Evolutionary conservation across 2,113 vertebrate genomes (phyloP), one percentile per base, ranked within the genome.

Genomic region (Pomatostomus ruficeps): DNA sequence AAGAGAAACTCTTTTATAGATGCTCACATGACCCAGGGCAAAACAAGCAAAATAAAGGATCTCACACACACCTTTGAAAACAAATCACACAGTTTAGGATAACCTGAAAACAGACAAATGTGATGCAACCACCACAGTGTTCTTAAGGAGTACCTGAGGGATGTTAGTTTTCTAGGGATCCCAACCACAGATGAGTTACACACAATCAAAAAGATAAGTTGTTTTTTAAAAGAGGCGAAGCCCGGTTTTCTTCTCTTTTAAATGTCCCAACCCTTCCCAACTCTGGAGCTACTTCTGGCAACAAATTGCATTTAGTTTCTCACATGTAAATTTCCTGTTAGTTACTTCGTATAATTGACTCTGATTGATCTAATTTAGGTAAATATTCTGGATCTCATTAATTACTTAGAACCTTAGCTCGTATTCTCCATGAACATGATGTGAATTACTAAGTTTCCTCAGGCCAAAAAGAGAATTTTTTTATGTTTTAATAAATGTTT

Each of bases 361-460:
- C 57, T 81, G 63, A 61, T 88, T 94, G 86, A 89, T 92, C 31
- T 83, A 88, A 91, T 91, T 85, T 68, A 86, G 26, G 36, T 67
- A 84, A 87, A 83, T 66, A 57, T 78, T 86, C 61, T 83, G 55
- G 20, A 85, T 55, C 51, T 58, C 42, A 65, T 85, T 89, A 81
- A 93, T 89, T 88, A 59, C 65, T 75, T 62, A 48, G 42, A 73
- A 80, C 6, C 19, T 89, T 77, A 77, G 13, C 29, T 84, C 18
- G 22, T 42, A 36, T 57, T 86, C 13, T 71, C 17, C 46, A 70
- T 70, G 52, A 86, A 28, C 29, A 12, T 42, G 11, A 74, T 93
- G 33, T 74, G 21, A 92, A 86, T 74, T 54, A 9, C 14, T 72
- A 70, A 49, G 14, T 54, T 66, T 88, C 25, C 68, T 48, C 17